A percentile compares a stretch with the other conserved stretches of the same genome.
phyloP scores from a whole-genome alignment of 2,797 vertebrate genomes.

The Chaetophractus vellerosus region DNA sequence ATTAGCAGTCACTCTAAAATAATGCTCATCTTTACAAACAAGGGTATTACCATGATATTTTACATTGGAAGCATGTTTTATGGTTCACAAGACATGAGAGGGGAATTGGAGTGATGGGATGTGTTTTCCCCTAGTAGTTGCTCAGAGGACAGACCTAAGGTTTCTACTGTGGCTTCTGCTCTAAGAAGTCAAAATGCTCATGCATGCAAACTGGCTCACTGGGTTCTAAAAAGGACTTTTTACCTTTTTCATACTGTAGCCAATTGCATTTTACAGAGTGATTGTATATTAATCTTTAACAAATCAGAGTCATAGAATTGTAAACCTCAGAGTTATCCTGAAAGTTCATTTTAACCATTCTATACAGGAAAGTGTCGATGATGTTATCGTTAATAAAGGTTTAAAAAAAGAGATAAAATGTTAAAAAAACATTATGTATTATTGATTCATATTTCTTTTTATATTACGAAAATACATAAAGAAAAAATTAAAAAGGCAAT shows the following conservation, averaged over 20 bases:
- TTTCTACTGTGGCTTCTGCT: slow-evolving; percentile 60
- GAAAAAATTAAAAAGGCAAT: not conserved
- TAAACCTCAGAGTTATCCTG: not conserved
- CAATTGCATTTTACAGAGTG: not conserved
- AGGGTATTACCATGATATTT: not conserved
- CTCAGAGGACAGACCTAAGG: slow-evolving; percentile 45
- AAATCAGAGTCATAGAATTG: not conserved
- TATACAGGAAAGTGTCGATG: not conserved
- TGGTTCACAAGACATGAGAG: not conserved
- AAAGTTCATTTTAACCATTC: slow-evolving; percentile 3
- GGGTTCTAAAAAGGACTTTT: not conserved
- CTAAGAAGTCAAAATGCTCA: slow-evolving; percentile 55
- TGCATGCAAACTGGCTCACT: not conserved
- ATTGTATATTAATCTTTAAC: not conserved
- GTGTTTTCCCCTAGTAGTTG: slow-evolving; percentile 64
- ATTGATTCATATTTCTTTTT: not conserved
- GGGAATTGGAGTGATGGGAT: not conserved
- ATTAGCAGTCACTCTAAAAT: not conserved
- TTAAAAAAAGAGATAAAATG: not conserved
- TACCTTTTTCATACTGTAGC: not conserved
- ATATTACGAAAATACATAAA: not conserved
- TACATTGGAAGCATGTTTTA: slow-evolving; percentile 12
- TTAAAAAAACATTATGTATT: not conserved
- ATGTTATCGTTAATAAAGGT: not conserved
- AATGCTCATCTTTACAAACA: not conserved